Conservation (phyloP, 2,888 invertebrate species). For the Pammene aurita region DNA sequence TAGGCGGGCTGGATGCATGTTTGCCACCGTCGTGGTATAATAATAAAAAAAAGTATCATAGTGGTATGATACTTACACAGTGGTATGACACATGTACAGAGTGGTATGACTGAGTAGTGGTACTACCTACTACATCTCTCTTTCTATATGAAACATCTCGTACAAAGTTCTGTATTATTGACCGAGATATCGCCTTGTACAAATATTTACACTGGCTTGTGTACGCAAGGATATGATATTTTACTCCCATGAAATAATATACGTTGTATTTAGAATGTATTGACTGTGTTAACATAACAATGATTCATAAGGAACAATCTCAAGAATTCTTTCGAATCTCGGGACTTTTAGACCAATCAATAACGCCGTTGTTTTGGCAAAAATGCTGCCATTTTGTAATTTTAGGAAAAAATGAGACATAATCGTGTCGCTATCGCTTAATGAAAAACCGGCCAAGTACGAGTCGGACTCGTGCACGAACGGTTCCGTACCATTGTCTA, state of each 20-base stretch:
- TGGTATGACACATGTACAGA: no score
- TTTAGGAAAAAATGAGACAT: no score
- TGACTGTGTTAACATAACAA: conserved; percentile 13
- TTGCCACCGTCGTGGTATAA: no score
- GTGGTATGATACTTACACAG: no score
- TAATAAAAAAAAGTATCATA: no score
- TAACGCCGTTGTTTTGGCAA: not conserved
- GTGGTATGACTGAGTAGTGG: no score
- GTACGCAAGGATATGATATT: conserved; percentile 30
- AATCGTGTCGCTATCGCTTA: no score
- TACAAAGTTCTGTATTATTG: conserved; percentile 34
- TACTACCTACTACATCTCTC: not conserved
- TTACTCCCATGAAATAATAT: conserved; percentile 15
- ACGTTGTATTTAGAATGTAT: conserved; percentile 17
- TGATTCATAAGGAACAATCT: not conserved
- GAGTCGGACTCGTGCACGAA: no score
- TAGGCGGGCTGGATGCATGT: no score
- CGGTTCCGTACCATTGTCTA: no score
- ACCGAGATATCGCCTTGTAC: conserved; percentile 33
- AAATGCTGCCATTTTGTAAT: not conserved
- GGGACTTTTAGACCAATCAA: conserved; percentile 4
- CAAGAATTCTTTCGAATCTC: not conserved
- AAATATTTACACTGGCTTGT: conserved; percentile 35
- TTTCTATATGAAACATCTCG: conserved; percentile 14
- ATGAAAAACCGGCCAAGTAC: no score